Evolutionary conservation across 2,888 invertebrate genomes (phyloP).

Genomic region (Stenodera caucasica): DNA sequence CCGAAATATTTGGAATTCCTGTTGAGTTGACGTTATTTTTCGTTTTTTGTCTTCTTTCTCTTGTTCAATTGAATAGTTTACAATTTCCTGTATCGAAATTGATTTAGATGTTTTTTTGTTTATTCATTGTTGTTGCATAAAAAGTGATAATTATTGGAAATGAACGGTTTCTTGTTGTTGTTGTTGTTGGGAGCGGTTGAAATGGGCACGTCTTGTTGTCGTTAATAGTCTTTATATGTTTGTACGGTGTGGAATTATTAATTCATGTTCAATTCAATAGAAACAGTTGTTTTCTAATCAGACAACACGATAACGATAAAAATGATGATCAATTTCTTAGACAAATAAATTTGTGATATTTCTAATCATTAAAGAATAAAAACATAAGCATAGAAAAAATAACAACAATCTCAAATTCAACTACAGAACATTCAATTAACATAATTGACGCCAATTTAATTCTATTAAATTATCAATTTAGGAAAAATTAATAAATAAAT

Average conservation of each 20-base stretch:
- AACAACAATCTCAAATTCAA: background rate
- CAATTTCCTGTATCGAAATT: background rate
- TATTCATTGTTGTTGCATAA: background rate
- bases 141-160: background rate
- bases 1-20: too few species aligned
- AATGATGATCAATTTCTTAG: background rate
- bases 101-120: background rate
- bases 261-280: background rate
- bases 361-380: too few species aligned
- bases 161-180: background rate
- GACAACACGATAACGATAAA: background rate
- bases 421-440: background rate
- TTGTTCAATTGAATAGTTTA: background rate
- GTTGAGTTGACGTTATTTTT: background rate
- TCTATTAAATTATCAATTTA: background rate
- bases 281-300: background rate
- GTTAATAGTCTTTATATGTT: background rate
- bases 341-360: background rate
- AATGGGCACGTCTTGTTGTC: background rate
- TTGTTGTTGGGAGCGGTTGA: slow-evolving; percentile 1
- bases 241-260: background rate
- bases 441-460: slow-evolving; percentile 3
- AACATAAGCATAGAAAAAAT: too few species aligned
- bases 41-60: background rate
- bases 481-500: background rate